phyloP scores from a whole-genome alignment of 1,140 invertebrate genomes.

The Philaenus spumarius region DNA sequence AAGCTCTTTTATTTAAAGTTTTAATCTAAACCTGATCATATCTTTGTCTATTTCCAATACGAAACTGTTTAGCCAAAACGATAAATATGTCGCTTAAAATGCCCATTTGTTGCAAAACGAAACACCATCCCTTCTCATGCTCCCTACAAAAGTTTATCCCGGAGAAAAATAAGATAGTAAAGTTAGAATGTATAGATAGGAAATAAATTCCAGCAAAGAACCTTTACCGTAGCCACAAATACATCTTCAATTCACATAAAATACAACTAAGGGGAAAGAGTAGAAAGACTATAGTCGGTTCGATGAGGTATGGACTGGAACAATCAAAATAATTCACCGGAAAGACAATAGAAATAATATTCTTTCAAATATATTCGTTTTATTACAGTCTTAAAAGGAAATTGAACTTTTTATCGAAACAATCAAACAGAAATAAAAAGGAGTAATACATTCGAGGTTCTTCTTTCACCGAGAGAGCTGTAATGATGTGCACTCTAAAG shows the following conservation, averaged over 20 bases:
- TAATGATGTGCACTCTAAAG: constrained; percentile 5
- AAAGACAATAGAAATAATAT: background rate
- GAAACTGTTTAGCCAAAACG: too few relatives aligned
- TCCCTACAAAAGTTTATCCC: too few relatives aligned
- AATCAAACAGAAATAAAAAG: background rate
- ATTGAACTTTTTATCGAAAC: background rate
- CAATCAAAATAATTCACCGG: background rate
- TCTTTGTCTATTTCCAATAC: too few relatives aligned
- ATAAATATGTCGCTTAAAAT: too few relatives aligned
- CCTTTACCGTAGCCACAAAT: background rate
- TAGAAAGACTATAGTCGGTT: background rate
- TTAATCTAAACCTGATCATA: too few relatives aligned
- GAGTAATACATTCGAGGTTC: background rate
- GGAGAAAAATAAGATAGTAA: too few relatives aligned
- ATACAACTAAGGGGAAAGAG: background rate
- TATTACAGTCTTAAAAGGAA: background rate
- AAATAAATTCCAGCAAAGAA: constrained; percentile 9
- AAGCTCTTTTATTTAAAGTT: too few relatives aligned
- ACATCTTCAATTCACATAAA: constrained; percentile 4
- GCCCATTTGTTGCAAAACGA: too few relatives aligned
- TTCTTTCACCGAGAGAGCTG: background rate
- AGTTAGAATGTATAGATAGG: too few relatives aligned
- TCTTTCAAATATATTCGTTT: background rate
- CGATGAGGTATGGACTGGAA: background rate
- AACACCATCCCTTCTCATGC: too few relatives aligned